phyloP scores from a whole-genome alignment of 2,113 vertebrate genomes.

The Eptesicus fuscus region DNA sequence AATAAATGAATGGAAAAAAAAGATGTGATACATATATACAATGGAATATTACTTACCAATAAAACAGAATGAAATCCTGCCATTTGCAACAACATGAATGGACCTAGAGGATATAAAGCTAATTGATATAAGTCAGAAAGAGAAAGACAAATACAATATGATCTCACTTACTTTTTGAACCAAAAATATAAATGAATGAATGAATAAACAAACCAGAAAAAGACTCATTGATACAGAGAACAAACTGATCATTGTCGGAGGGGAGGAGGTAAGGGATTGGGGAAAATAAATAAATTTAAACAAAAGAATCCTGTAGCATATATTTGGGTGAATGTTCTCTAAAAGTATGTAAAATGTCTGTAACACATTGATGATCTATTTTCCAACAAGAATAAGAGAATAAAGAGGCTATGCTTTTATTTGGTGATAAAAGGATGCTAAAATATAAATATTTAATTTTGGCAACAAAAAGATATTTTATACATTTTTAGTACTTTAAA shows the following conservation, averaged over 20 bases:
- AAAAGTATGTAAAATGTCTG: neutral
- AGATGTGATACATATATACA: neutral
- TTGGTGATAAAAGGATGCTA: neutral
- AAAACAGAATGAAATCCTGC: too few relatives aligned
- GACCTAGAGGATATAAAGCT: neutral
- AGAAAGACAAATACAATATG: neutral
- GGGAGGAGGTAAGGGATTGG: neutral
- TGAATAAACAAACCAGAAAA: neutral
- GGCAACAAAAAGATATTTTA: neutral
- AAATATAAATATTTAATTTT: slow-evolving; percentile 8
- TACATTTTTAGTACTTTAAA: neutral
- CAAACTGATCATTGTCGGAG: too few relatives aligned
- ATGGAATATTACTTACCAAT: neutral
- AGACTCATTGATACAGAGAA: neutral
- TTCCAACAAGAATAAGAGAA: neutral
- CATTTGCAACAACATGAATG: neutral
- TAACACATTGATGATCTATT: neutral
- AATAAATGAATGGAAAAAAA: neutral
- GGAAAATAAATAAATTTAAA: too few relatives aligned
- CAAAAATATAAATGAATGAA: neutral
- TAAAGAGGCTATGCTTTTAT: neutral
- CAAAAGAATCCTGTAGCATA: neutral
- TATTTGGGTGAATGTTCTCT: neutral
- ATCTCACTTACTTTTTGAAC: neutral
- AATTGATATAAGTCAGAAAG: neutral